phyloP scores from a whole-genome alignment of 2,888 invertebrate species.

The Pharmacophagus antenor region DNA sequence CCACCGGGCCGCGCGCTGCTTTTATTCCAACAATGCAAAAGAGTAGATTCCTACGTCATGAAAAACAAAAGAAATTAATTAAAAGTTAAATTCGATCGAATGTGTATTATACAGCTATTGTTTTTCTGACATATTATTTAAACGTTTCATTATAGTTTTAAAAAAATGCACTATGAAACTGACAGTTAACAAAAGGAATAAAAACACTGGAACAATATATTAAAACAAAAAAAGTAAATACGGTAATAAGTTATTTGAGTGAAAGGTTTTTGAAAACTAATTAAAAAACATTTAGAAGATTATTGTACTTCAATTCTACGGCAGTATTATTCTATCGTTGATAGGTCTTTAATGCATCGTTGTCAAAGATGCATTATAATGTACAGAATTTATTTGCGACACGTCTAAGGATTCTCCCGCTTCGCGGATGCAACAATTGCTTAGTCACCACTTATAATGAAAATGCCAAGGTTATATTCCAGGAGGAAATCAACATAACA shows the following conservation, averaged over 20 bases:
- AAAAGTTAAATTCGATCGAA: background rate
- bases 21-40: conserved; percentile 55
- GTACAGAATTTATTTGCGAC: conserved; percentile 66
- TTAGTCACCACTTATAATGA: conserved; percentile 62
- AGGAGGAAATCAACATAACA: conserved; percentile 41
- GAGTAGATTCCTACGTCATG: conserved; percentile 63
- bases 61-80: conserved; percentile 46
- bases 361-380: conserved; percentile 76
- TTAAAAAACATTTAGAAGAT: no score
- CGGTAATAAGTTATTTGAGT: no score
- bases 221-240: no score
- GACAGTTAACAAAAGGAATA: no score
- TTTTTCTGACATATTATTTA: background rate
- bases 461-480: conserved; percentile 35
- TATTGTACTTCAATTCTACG: background rate
- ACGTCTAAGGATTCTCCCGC: conserved; percentile 45
- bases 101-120: no score
- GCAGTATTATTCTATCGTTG: conserved; percentile 59
- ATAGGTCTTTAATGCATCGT: conserved; percentile 77
- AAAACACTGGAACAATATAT: no score
- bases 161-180: no score
- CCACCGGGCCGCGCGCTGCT: conserved; percentile 41
- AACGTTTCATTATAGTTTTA: no score
- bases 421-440: conserved; percentile 48
- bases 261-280: no score